These are phyloP conservation scores for Parazoanthus atlanticus DNA, from an alignment of 92 coral and sea anemone genomes.

Conservation along the genomic window DNA sequence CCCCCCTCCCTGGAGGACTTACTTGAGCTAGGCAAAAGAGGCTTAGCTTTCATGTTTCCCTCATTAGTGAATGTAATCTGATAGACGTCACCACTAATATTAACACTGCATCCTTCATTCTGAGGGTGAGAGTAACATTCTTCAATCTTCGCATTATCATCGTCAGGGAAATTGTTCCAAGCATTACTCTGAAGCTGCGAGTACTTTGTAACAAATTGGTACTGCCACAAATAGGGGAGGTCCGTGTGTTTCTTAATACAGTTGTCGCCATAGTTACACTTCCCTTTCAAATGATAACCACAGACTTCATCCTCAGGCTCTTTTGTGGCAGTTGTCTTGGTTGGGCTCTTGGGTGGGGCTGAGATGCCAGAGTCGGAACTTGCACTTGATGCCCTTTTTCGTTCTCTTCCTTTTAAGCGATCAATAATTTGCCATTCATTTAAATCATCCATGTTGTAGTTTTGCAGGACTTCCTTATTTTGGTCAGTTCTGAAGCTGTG, in stretches of 20 bases:
- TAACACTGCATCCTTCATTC: not conserved
- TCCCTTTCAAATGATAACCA: constrained; percentile 85
- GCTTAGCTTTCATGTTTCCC: constrained; percentile 8
- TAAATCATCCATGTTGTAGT: constrained; percentile 46
- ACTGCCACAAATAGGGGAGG: constrained; percentile 92
- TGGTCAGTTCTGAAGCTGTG: constrained; percentile 69
- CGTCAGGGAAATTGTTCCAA: constrained; percentile 71
- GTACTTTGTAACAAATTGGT: not conserved
- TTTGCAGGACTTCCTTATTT: constrained; percentile 53
- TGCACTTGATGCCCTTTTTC: constrained; percentile 52
- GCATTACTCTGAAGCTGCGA: not conserved
- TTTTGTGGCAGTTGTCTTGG: not conserved
- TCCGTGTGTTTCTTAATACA: constrained; percentile 77
- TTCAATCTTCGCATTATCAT: constrained; percentile 67
- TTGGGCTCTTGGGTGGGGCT: not conserved
- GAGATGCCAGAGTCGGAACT: constrained; percentile 48
- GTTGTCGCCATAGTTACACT: constrained; percentile 80
- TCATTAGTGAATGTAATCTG: not conserved
- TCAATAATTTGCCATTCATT: constrained; percentile 30
- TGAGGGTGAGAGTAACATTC: constrained; percentile 59
- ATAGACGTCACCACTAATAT: constrained; percentile 10
- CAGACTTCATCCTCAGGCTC: constrained; percentile 74
- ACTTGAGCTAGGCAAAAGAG: not conserved
- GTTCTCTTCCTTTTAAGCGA: constrained; percentile 48
- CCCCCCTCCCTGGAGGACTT: not conserved